phyloP scores from a whole-genome alignment of 2,797 vertebrate species.

The Clamator glandarius region DNA sequence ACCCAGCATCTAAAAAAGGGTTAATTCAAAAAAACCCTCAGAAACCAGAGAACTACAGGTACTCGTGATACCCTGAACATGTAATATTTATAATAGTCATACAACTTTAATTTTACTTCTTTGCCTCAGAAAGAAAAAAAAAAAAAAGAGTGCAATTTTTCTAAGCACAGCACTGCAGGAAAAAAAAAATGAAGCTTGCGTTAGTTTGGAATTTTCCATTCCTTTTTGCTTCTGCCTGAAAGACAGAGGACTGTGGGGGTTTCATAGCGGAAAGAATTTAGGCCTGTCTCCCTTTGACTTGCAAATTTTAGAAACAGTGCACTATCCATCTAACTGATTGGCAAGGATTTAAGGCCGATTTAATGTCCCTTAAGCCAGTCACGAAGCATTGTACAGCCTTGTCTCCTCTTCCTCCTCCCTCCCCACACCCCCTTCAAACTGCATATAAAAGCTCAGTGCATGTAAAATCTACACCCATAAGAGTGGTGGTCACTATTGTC shows the following conservation, averaged over 20 bases:
- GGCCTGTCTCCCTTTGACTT: constrained; percentile 37
- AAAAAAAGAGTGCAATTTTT: constrained; percentile 71
- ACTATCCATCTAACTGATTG: background rate
- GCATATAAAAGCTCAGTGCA: background rate
- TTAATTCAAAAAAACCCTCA: constrained; percentile 64
- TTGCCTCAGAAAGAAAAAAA: constrained; percentile 73
- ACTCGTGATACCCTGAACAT: constrained; percentile 84
- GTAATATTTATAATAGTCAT: constrained; percentile 94
- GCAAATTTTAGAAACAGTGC: constrained; percentile 56
- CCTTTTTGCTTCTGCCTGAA: constrained; percentile 57
- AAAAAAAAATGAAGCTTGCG: constrained; percentile 40
- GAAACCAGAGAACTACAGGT: constrained; percentile 63
- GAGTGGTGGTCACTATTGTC: background rate
- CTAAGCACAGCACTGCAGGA: constrained; percentile 66
- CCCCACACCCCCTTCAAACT: background rate
- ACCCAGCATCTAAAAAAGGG: constrained; percentile 29
- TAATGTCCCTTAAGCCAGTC: constrained; percentile 46
- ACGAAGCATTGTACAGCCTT: constrained; percentile 9
- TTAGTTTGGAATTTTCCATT: constrained; percentile 78
- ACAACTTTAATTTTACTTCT: constrained; percentile 90
- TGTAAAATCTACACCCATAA: background rate
- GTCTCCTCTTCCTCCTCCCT: background rate
- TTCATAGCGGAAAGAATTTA: constrained; percentile 44
- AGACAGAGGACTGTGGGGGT: constrained; percentile 41
- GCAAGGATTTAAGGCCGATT: constrained; percentile 46